Percentiles rank a stretch among this genome's conserved stretches.
These are phyloP conservation scores for Actinia equina DNA, from an alignment of 64 coral and sea anemone species.

Conservation along the genomic window DNA sequence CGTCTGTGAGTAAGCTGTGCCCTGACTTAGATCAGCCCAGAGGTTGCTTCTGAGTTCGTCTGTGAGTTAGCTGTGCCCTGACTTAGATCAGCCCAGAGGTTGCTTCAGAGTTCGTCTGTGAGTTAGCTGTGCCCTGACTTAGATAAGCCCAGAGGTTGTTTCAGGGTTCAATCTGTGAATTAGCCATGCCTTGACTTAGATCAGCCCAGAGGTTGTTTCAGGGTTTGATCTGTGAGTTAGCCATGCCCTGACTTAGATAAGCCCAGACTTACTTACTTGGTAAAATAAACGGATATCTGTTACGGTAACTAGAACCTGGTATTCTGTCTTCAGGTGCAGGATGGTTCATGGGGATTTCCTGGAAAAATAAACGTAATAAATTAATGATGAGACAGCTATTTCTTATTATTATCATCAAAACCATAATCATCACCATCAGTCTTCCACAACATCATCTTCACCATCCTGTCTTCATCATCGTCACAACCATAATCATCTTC, in stretches of 20 bases:
- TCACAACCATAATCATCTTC: background rate
- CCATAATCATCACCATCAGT: background rate
- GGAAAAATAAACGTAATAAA: background rate
- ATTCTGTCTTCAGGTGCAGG: constrained; percentile 71
- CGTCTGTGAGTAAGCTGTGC: background rate
- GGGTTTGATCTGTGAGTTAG: background rate
- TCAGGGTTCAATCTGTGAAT: background rate
- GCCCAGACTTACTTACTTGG: constrained; percentile 52
- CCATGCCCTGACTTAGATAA: background rate
- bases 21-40: background rate
- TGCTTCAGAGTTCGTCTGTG: background rate
- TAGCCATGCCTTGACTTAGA: too few relatives aligned
- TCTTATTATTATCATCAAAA: too few relatives aligned
- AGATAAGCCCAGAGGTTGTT: too few relatives aligned
- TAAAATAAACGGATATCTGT: constrained; percentile 92
- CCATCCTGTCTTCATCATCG: background rate
- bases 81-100: too few relatives aligned
- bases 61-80: background rate
- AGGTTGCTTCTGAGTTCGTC: too few relatives aligned
- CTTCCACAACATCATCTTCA: background rate
- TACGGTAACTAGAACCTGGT: constrained; percentile 82
- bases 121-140: too few relatives aligned
- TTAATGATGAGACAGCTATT: background rate
- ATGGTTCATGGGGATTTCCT: constrained; percentile 86
- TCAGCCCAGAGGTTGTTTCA: too few relatives aligned